Evolutionary conservation across 2,888 invertebrate genomes (phyloP).

Genomic region (Ochropacha duplaris): DNA sequence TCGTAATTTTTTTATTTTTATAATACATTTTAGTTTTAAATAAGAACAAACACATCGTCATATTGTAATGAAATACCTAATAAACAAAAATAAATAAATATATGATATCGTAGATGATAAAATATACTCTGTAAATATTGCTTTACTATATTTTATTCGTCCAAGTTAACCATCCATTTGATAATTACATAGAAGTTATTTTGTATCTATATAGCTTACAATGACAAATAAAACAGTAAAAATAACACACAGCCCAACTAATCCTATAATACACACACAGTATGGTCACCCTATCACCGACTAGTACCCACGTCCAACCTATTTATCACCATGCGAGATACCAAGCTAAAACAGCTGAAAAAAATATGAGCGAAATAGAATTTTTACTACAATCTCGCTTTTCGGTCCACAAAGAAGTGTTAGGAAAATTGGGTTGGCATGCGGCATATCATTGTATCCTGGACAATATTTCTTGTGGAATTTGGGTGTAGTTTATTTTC

Average conservation of each 20-base stretch:
- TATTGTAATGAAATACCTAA: too few species aligned
- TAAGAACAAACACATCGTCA: too few species aligned
- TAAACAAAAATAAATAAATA: too few species aligned
- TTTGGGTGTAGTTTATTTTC: not conserved
- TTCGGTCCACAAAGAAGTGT: not conserved
- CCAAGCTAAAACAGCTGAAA: conserved; percentile 26
- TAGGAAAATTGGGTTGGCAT: not conserved
- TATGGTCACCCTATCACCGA: conserved; percentile 7
- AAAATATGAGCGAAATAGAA: conserved; percentile 34
- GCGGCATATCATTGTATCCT: not conserved
- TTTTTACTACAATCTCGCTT: conserved; percentile 18
- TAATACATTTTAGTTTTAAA: too few species aligned
- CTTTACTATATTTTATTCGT: too few species aligned
- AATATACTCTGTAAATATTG: too few species aligned
- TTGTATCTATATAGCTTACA: too few species aligned
- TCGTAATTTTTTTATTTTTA: too few species aligned
- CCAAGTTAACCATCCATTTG: too few species aligned
- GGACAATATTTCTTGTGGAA: not conserved
- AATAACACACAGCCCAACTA: not conserved
- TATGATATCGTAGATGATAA: too few species aligned
- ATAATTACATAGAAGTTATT: too few species aligned
- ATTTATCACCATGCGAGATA: conserved; percentile 36
- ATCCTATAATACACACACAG: not conserved
- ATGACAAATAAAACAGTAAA: too few species aligned
- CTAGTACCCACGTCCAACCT: conserved; percentile 36